Evolutionary conservation across 1,140 invertebrate genomes (phyloP).

Genomic region (Rhynchophorus ferrugineus): DNA sequence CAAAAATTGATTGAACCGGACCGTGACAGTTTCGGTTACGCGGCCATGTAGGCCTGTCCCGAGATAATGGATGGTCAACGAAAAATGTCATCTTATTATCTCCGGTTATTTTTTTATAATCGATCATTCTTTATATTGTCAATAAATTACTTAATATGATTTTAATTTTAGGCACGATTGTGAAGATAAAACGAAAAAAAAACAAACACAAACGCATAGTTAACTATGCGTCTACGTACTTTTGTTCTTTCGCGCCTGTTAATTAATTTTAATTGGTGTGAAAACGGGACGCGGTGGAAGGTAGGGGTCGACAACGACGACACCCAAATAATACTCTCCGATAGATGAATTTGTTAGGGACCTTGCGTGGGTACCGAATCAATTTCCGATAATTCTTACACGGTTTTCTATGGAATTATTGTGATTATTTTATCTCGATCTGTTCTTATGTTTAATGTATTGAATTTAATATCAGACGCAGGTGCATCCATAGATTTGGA

Average conservation of each 20-base stretch:
- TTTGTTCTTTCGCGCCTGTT: conserved; percentile 1
- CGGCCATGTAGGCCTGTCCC: conserved; percentile 21
- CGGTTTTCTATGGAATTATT: no score
- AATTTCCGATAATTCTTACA: no score
- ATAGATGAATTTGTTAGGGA: not conserved
- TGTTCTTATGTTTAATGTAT: no score
- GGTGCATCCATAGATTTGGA: no score
- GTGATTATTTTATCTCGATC: no score
- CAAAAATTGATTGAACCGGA: conserved; percentile 21
- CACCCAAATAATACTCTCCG: no score
- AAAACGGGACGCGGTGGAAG: not conserved
- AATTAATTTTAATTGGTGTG: conserved; percentile 7
- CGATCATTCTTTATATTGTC: conserved; percentile 25
- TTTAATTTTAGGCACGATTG: conserved; percentile 19
- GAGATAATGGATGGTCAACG: conserved; percentile 17
- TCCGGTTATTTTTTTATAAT: conserved; percentile 17
- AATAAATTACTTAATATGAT: conserved; percentile 22
- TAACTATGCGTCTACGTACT: conserved; percentile 13
- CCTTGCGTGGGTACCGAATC: no score
- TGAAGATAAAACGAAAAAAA: conserved; percentile 12
- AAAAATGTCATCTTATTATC: conserved; percentile 25
- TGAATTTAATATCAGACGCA: no score
- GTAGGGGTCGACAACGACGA: not conserved
- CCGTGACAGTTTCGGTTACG: conserved; percentile 21
- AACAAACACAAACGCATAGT: no score